These are phyloP conservation scores for Leptinotarsa peninsularis DNA, from an alignment of 2,888 invertebrate genomes.

Conservation along the genomic window DNA sequence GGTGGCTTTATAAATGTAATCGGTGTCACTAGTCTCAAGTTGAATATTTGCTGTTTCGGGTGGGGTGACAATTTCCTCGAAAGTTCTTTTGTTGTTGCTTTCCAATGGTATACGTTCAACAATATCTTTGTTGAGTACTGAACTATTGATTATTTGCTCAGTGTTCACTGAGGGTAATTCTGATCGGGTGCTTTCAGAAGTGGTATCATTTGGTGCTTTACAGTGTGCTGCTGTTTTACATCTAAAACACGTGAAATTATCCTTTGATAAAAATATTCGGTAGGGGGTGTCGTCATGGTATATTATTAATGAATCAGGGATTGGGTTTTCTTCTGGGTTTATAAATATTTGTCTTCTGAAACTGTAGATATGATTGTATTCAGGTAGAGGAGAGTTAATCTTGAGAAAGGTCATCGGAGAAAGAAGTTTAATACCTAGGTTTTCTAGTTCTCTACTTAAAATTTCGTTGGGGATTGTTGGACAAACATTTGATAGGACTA, in stretches of 20 bases:
- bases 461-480: slow-evolving; percentile 9
- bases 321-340: background rate
- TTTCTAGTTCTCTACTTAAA: background rate
- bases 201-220: no score
- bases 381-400: background rate
- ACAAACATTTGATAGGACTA: slow-evolving; percentile 5
- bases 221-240: background rate
- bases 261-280: background rate
- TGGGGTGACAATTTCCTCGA: no score
- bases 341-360: background rate
- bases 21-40: no score
- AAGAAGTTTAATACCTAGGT: background rate
- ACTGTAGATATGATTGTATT: background rate
- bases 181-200: no score
- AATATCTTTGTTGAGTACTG: no score
- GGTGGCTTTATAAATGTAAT: no score
- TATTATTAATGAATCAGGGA: background rate
- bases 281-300: background rate
- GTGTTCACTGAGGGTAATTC: no score
- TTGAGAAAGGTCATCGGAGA: background rate
- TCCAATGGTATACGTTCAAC: no score
- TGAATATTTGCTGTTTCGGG: no score
- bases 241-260: background rate
- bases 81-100: no score
- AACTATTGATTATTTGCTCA: no score